A percentile compares a stretch with the other conserved stretches of the same genome.
Conservation (phyloP, 2,888 invertebrate genomes). For the Herminia tarsipennalis region DNA sequence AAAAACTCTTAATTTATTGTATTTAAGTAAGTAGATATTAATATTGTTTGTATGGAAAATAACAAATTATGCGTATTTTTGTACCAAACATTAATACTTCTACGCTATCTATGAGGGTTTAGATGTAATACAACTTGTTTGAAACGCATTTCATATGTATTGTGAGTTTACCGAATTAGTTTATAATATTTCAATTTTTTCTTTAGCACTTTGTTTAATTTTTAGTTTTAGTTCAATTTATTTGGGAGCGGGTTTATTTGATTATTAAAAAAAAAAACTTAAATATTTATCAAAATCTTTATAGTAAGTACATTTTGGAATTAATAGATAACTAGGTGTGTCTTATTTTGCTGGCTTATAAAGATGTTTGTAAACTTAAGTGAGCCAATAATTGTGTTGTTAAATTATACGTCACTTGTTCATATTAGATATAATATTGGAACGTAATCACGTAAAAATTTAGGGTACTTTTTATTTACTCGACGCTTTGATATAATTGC, state of each 20-base stretch:
- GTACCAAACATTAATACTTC: constrained; percentile 60
- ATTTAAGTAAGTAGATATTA: constrained; percentile 47
- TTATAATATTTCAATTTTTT: constrained; percentile 26
- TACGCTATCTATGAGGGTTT: constrained; percentile 40
- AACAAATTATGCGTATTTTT: constrained; percentile 67
- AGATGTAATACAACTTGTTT: constrained; percentile 38
- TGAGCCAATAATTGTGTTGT: too few relatives aligned
- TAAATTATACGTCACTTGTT: too few relatives aligned
- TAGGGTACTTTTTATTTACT: too few relatives aligned
- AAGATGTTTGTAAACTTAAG: too few relatives aligned
- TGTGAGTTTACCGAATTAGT: constrained; percentile 33
- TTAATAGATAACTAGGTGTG: too few relatives aligned
- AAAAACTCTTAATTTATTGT: constrained; percentile 48
- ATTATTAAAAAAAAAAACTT: too few relatives aligned
- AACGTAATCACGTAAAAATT: too few relatives aligned
- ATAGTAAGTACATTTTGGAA: too few relatives aligned
- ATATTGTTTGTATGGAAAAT: constrained; percentile 58
- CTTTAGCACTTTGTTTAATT: constrained; percentile 30
- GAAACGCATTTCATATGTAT: constrained; percentile 42
- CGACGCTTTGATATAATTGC: too few relatives aligned
- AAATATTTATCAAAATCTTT: too few relatives aligned
- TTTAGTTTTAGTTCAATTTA: constrained; percentile 43
- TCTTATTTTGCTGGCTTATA: too few relatives aligned
- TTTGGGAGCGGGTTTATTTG: constrained; percentile 29
- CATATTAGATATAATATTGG: too few relatives aligned